Evolutionary conservation across 2,888 invertebrate genomes (phyloP), one percentile per base, ranked within the genome.

Genomic region (Xestia sexstrigata): DNA sequence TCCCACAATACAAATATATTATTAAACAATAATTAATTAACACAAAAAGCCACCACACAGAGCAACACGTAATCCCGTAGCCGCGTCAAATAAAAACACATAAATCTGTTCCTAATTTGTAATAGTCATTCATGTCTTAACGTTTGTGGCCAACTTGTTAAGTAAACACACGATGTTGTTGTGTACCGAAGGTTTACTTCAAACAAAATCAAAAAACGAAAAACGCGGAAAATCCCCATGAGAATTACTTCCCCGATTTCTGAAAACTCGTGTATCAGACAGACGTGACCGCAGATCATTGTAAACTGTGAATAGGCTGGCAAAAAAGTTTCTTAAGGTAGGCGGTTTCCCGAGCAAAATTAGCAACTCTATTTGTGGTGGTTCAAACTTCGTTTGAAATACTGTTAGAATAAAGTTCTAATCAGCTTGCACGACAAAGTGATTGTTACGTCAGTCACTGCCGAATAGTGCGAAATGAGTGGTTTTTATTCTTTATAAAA

Each of bases 31-130:
- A 52, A 72, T 73, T 49, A 75, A 75, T 76, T 62, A 74, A 72
- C 52, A 45, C 39, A 60, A 67, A 71, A 72, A 45, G 49, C 58
- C 74, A 66, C 62, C 23, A 30, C 63, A 70, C 45, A 74, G 39
- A 74, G 47, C 26, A 74, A 65, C 42, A 63, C 52, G 35, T 84
- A 65, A 84, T 74, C 2, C 72, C 23, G 74, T 66, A 67, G 52
- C 35, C 66, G 73, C 91, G 82, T 86, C 92, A 93, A 93, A 93
- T 87, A 88, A 89, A 93, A 92, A 92, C 91, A 91, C 88, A 92
- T 93, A 93, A 93, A 93, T 93, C 93, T 92, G 91, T 92, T 93
- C 89, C 88, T 91, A 91, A 93, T 92, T 92, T 90, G 93, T 89
- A 92, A 89, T 90, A 88, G 87, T 85, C 89, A 90, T 92, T 92